Evolutionary conservation across 2,888 invertebrate species (phyloP), one percentile per base, ranked within the genome.

Genomic region (Euclidia mi): DNA sequence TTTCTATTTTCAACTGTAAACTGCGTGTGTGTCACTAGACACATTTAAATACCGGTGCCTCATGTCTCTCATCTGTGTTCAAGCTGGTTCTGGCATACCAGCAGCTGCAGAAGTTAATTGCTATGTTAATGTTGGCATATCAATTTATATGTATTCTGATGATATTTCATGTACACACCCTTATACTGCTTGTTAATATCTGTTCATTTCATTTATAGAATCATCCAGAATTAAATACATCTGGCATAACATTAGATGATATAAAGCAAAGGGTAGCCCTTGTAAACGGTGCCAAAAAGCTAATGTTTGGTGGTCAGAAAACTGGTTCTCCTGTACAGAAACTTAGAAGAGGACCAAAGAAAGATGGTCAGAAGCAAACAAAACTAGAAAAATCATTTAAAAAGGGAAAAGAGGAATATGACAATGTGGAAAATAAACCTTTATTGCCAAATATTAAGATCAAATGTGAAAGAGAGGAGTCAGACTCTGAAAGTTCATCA

Each of bases 141-240:
- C n/a, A n/a, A n/a, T n/a, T n/a, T n/a, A n/a, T n/a, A n/a, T n/a
- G n/a, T 25, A 25, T 31, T 31, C 31, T 31, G 31, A 31, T 2
- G 10, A 25, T 25, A 25, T 25, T 25, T 25, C 4, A 25, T 25
- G n/a, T 25, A 7, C 20, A 25, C 7, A 25, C 20, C 4, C 20
- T 25, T 6, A 6, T 20, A 20, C 6, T 4, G 20, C 20, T 25
- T 25, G 7, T 25, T 3, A 25, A 25, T 6, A 6, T 2, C 7
- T 6, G 7, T 6, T 25, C 6, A 7, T 25, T 1, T 25, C 14
- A 44, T 31, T 93, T 92, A 6, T 79, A 97, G 96, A 95, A 95
- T 76, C 96, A 97, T 82, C 96, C 97, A 12, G 97, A 98, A 84
- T 93, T 98, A 46, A 96, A 97, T 76, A 97, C 97, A 10, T 95